Evolutionary conservation across 2,113 vertebrate genomes (phyloP), one percentile per base, ranked within the genome.

Genomic region (Phrynocephalus versicolor): DNA sequence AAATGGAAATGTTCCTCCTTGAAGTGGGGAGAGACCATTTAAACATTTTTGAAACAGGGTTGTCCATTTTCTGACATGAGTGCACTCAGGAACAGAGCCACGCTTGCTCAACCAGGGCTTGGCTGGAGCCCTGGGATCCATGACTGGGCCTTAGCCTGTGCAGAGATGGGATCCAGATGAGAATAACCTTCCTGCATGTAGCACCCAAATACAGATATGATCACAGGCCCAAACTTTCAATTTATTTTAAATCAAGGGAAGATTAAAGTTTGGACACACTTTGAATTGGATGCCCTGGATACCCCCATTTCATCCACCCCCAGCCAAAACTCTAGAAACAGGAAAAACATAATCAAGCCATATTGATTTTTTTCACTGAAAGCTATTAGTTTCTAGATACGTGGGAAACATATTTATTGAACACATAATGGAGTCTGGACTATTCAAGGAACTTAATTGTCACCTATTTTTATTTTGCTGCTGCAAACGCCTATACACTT

Each of bases 311-410:
- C 23, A 10, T 19, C 33, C 39, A 18, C 19, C 35, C 35, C 35
- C 7, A 3, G n/a, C 25, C 55, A 37, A 71, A 86, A 21, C 55
- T 85, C 84, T 69, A 87, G 51, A 58, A 84, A 82, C 85, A 74
- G 45, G 10, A 79, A 6, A 16, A 25, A 88, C 80, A 33, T 51
- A 84, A 16, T n/a, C 41, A 16, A 27, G 81, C 55, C 33, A 41
- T 75, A 79, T 8, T 70, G 72, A 55, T 69, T 57, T 83, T n/a
- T 72, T 23, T 33, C 77, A 79, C 35, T 81, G 21, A 75, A 88
- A 58, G 27, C 58, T 86, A 76, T 62, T 84, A 74, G 33, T 79
- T 8, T 37, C 23, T 41, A 84, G 70, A 81, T 39, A 91, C 89
- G 67, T 4, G 51, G 27, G 51, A 87, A 85, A 78, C 57, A 39